Base-by-base conservation (phyloP, 2,888 invertebrate species). In the Laspeyria flexula region DNA sequence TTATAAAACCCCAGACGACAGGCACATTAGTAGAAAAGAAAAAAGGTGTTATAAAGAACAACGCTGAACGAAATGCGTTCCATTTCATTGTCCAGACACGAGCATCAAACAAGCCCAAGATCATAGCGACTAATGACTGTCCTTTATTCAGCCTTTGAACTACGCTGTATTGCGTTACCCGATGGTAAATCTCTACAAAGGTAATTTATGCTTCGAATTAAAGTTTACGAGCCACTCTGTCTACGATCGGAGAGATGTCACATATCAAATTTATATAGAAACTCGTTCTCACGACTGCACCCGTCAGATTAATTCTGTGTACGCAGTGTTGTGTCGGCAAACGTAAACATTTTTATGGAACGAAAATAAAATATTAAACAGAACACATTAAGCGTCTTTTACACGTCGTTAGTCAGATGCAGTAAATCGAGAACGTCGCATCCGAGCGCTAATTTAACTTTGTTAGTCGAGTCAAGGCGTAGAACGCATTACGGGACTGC, bases 181-280 rank as follows among this genome's bases (percentile, higher is more conserved):
- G 73, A 77, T 77, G 75, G 77, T 85, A 81, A 82, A 83, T 82
- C 83, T 84, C 73, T 67, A 74, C 78, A 74, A 76, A 73, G 75
- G 81, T 86, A 83, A 87, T 87, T 83, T 87, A 88, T 87, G 79
- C 77, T 67, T 81, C 79, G 79, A 84, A 88, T 88, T 87, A 84
- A 86, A 82, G 54, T 85, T 84, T 84, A 82, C 83, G 81, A 86
- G 84, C 77, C 86, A 75, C 82, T 79, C 78, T 75, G 86, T 86
- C 87, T 88, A 75, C 80, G 75, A 69, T 68, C 68, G 69, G 64
- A 58, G 70, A 69, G 76, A 77, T 81, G 85, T 84, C 85, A 84
- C 86, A 84, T 85, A 85, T 85, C 83, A 85, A 86, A 86, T 82
- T 79, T 76, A 73, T 77, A 73, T 74, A 66, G 69, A 72, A 80